Evolutionary conservation across 2,797 vertebrate genomes (phyloP), one percentile per base, ranked within the genome.

Genomic region (Hemitrygon akajei): DNA sequence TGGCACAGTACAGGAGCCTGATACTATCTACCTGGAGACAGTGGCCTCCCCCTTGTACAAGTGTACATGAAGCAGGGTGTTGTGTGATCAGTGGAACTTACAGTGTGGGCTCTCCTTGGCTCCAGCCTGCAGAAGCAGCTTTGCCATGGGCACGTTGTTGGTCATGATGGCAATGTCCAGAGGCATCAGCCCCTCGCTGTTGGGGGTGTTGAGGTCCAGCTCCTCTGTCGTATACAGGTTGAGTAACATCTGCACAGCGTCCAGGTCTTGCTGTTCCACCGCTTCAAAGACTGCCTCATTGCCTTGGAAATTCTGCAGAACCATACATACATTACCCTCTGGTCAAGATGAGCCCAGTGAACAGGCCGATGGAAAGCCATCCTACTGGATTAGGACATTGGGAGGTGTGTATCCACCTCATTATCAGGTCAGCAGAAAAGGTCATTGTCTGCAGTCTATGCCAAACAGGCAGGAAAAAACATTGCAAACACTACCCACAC

Each of bases 71-170:
- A 47, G 40, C 40, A 69, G 9, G 66, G 66, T 3, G 16, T 2
- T 14, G 66, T 2, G 71, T 73, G 71, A 20, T 25, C 18, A 47
- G 66, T 34, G 94, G 0, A 94, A 97, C 98, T 98, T 96, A 99
- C 98, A 99, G 96, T 99, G 98, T 0, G 98, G 98, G 94, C 98
- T 99, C 95, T 99, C 98, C 95, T 98, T 98, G 3, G 98, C 98
- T 58, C 98, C 98, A 0, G 98, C 97, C 91, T 96, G 96, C 94
- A 98, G 97, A 91, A 99, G 95, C 81, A 98, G 96, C 95, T 97
- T 98, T 94, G 98, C 98, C 47, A 98, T 98, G 91, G 98, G 98
- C 27, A 97, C 96, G 0, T 98, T 98, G 96, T 98, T 99, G 95
- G 98, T 98, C 98, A 99, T 98, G 96, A 99, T 97, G 93, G 98